A percentile compares a stretch with the other conserved stretches of the same genome.
phyloP scores from a whole-genome alignment of 2,113 vertebrate species.

The Meriones unguiculatus region DNA sequence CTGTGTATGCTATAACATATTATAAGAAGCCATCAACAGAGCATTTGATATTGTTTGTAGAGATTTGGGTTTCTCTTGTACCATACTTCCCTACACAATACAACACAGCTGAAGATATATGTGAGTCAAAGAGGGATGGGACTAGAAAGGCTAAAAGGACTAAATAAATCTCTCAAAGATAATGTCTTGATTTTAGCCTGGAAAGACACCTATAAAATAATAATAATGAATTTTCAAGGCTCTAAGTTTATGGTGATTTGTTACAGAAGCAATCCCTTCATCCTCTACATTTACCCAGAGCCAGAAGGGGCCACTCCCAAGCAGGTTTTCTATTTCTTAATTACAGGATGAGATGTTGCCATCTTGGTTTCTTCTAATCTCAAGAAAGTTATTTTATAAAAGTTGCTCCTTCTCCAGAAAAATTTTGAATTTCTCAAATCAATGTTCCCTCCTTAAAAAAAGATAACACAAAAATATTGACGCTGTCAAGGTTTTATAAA shows the following conservation, averaged over 20 bases:
- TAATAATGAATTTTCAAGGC: background rate
- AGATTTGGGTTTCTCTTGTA: background rate
- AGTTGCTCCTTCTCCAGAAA: background rate
- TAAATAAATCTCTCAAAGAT: background rate
- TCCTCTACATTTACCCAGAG: background rate
- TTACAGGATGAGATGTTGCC: background rate
- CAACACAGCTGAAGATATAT: background rate
- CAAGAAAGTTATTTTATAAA: background rate
- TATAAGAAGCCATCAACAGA: background rate
- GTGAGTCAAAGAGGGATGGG: background rate
- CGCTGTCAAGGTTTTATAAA: background rate
- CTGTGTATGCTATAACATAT: background rate
- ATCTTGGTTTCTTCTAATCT: background rate
- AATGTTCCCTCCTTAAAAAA: background rate
- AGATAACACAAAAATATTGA: background rate
- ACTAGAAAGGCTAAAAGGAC: background rate
- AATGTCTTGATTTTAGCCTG: background rate
- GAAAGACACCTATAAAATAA: background rate
- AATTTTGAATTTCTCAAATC: background rate
- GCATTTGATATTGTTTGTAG: background rate
- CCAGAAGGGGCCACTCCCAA: background rate
- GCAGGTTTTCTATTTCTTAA: background rate
- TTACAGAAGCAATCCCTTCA: background rate
- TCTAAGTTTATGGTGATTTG: background rate
- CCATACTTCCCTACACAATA: background rate